Percentiles rank a stretch among this genome's conserved stretches.
phyloP scores from a whole-genome alignment of 2,888 invertebrate genomes.

The Notodonta ziczac region DNA sequence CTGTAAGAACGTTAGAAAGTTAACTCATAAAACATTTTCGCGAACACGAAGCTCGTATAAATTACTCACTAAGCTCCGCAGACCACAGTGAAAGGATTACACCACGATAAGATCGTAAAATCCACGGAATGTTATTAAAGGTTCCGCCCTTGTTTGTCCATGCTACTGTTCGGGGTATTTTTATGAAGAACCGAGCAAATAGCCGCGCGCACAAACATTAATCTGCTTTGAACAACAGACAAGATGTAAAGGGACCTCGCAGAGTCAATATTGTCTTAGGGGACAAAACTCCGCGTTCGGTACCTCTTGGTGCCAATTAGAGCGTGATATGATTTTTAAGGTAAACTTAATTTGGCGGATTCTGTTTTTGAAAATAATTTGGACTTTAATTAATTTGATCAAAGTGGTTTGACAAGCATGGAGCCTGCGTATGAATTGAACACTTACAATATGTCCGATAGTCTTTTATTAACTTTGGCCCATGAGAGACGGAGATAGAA shows the following conservation, averaged over 20 bases:
- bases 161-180: constrained; percentile 75
- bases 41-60: constrained; percentile 11
- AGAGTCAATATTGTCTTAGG: constrained; percentile 79
- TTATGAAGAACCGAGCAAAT: constrained; percentile 82
- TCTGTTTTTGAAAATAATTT: constrained; percentile 25
- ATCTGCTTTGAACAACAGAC: constrained; percentile 81
- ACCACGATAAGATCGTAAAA: constrained; percentile 64
- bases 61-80: constrained; percentile 19
- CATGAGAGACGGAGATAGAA: no score
- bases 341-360: constrained; percentile 77
- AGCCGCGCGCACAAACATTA: constrained; percentile 78
- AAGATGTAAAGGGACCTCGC: constrained; percentile 76
- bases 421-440: no score
- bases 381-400: constrained; percentile 20
- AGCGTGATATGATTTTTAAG: constrained; percentile 79
- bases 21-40: constrained; percentile 3
- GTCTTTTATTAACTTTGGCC: no score
- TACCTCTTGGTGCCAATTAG: constrained; percentile 75
- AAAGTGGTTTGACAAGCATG: not conserved
- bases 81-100: constrained; percentile 47
- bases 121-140: constrained; percentile 66
- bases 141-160: constrained; percentile 66
- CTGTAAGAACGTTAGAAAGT: not conserved
- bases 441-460: no score
- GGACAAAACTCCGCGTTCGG: constrained; percentile 67